phyloP scores from a whole-genome alignment of 2,888 invertebrate genomes.

The Lochmaea crataegi region DNA sequence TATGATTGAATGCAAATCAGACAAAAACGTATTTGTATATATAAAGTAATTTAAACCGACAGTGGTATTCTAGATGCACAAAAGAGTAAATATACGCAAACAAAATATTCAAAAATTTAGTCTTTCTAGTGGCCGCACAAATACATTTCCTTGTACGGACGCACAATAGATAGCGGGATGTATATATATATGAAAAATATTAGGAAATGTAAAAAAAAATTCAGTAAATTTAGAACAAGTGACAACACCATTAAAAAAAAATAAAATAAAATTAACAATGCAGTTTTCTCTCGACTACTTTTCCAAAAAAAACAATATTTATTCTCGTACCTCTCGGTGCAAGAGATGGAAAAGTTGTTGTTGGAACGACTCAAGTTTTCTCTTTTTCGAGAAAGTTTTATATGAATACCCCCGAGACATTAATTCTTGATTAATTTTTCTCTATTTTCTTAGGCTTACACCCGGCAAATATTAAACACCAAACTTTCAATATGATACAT shows the following conservation, averaged over 20 bases:
- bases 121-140: no score
- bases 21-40: no score
- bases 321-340: slow-evolving; percentile 12
- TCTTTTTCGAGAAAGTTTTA: slow-evolving; percentile 26
- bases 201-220: no score
- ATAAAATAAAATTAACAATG: slow-evolving; percentile 23
- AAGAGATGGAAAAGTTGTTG: slow-evolving; percentile 22
- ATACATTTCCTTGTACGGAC: no score
- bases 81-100: no score
- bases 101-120: no score
- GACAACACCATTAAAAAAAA: slow-evolving; percentile 5
- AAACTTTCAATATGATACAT: not conserved
- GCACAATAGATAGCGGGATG: no score
- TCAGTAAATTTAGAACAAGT: no score
- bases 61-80: no score
- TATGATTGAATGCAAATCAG: no score
- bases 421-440: slow-evolving; percentile 30
- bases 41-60: no score
- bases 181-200: no score
- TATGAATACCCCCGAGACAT: slow-evolving; percentile 22
- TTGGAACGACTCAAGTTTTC: slow-evolving; percentile 25
- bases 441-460: slow-evolving; percentile 20
- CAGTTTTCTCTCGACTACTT: not conserved
- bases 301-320: slow-evolving; percentile 24
- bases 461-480: slow-evolving; percentile 10